A percentile compares a stretch with the other conserved stretches of the same genome.
Conservation (phyloP, 2,888 invertebrate genomes). For the Pomacea canaliculata region DNA sequence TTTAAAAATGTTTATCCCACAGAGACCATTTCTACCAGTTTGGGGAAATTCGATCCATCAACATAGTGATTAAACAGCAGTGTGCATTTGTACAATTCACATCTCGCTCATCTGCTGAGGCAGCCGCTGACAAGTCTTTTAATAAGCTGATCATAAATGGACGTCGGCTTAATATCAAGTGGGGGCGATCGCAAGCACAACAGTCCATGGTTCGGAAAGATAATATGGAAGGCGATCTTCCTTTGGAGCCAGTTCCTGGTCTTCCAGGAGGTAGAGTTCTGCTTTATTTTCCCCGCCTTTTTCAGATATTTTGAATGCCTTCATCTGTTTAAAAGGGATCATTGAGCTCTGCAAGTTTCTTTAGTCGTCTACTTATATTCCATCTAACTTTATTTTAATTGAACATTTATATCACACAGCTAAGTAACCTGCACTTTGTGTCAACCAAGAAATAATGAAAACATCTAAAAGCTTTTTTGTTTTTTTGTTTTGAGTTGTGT, state of each 20-base stretch:
- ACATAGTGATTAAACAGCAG: conserved; percentile 87
- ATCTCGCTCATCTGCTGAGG: conserved; percentile 87
- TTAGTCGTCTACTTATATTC: no score
- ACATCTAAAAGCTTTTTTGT: neutral
- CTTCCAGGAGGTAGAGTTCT: conserved; percentile 75
- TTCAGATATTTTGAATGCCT: neutral
- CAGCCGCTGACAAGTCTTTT: conserved; percentile 83
- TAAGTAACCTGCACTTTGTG: no score
- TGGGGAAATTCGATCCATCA: conserved; percentile 95
- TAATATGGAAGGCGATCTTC: conserved; percentile 54
- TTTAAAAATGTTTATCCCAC: no score
- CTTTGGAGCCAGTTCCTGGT: conserved; percentile 82
- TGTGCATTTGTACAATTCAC: conserved; percentile 99
- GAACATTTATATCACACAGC: no score
- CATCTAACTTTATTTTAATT: no score
- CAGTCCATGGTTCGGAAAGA: conserved; percentile 47
- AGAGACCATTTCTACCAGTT: conserved; percentile 84
- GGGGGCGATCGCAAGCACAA: conserved; percentile 94
- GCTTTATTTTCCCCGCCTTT: neutral
- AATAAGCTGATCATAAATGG: conserved; percentile 86
- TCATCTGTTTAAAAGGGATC: no score
- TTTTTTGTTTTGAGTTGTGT: neutral
- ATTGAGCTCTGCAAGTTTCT: neutral
- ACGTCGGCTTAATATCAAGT: conserved; percentile 92
- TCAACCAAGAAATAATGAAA: neutral